Conservation (phyloP, 2,797 vertebrate species). For the Tokudaia muenninki region DNA sequence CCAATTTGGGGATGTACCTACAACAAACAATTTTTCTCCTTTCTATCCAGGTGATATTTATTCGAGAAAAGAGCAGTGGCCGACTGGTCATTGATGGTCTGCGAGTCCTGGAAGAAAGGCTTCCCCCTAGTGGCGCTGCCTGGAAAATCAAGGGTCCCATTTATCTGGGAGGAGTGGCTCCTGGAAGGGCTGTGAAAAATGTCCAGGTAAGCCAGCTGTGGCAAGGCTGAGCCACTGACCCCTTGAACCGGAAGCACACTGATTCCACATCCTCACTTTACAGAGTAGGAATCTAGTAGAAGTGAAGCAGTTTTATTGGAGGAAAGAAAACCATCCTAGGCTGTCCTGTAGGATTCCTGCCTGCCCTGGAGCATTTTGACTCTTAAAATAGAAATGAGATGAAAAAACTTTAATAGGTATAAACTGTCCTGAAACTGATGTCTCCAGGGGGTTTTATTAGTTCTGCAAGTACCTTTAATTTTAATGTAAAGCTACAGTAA, state of each 20-base stretch:
- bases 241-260: neutral
- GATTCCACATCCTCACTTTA: neutral
- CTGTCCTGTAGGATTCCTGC: neutral
- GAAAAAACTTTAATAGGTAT: neutral
- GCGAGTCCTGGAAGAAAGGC: conserved; percentile 90
- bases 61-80: conserved; percentile 90
- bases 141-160: conserved; percentile 92
- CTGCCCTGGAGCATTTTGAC: neutral
- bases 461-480: neutral
- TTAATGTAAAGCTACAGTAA: neutral
- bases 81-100: conserved; percentile 94
- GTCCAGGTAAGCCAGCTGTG: conserved; percentile 91
- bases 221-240: neutral
- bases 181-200: conserved; percentile 92
- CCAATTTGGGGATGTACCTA: neutral
- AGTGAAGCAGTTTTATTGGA: neutral
- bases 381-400: conserved; percentile 30
- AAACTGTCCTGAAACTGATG: conserved; percentile 22
- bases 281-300: conserved; percentile 8
- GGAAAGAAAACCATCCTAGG: neutral
- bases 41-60: conserved; percentile 91
- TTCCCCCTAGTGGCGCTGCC: conserved; percentile 75
- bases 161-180: conserved; percentile 95
- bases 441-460: conserved; percentile 4
- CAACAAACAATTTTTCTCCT: neutral